phyloP scores from a whole-genome alignment of 1,140 invertebrate genomes.

The Polypedilum vanderplanki region DNA sequence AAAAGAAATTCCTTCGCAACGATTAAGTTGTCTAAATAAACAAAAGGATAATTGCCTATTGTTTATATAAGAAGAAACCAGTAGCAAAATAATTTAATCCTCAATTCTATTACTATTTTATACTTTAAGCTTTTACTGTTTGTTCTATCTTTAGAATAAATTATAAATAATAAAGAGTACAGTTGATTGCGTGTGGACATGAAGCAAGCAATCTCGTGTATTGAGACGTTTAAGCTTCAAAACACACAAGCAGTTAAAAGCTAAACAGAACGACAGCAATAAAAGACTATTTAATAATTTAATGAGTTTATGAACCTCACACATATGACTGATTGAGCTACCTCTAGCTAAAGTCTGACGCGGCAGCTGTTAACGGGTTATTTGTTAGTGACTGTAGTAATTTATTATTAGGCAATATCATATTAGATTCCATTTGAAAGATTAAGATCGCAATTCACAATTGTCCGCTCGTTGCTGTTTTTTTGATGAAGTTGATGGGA shows the following conservation, averaged over 20 bases:
- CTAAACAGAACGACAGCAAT: neutral
- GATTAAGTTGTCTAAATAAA: too few species aligned
- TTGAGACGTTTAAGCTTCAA: conserved; percentile 17
- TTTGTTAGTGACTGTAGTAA: neutral
- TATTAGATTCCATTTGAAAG: neutral
- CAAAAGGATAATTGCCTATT: too few species aligned
- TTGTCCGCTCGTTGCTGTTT: neutral
- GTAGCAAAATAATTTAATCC: too few species aligned
- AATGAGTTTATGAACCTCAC: conserved; percentile 17
- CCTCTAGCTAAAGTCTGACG: neutral
- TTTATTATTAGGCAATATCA: neutral
- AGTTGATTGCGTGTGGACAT: too few species aligned
- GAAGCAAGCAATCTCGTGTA: neutral
- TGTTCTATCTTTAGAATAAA: too few species aligned
- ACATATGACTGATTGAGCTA: neutral
- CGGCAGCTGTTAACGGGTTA: neutral
- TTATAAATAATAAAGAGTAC: too few species aligned
- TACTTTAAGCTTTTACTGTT: too few species aligned
- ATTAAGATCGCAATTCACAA: neutral
- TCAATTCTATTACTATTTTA: too few species aligned
- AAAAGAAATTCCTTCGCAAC: too few species aligned
- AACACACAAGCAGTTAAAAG: neutral
- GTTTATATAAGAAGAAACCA: too few species aligned
- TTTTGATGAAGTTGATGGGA: neutral
- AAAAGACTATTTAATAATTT: conserved; percentile 8